Percentiles rank a stretch among this genome's conserved stretches.
Conservation (phyloP, 92 coral and sea anemone genomes). For the Hydrozoanthus gracilis region DNA sequence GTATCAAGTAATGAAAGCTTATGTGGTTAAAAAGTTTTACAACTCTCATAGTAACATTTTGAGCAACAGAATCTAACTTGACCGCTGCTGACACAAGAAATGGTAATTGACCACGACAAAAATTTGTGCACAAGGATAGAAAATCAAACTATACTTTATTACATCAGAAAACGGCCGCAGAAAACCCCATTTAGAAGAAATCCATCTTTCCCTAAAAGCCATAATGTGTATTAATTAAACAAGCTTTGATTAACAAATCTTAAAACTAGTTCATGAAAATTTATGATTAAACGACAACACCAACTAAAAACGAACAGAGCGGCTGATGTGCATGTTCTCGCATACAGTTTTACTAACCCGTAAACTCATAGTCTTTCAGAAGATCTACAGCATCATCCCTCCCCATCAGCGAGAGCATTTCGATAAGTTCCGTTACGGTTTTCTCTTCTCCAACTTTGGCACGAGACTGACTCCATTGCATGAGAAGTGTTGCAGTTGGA, state of each 20-base stretch:
- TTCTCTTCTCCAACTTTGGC: constrained; percentile 69
- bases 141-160: neutral
- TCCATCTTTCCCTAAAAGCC: neutral
- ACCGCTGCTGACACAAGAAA: neutral
- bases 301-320: neutral
- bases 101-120: neutral
- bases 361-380: constrained; percentile 75
- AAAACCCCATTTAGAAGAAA: neutral
- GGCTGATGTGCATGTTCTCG: neutral
- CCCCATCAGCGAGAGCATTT: constrained; percentile 72
- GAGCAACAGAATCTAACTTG: constrained; percentile 13
- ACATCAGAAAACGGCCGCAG: neutral
- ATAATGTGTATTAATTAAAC: neutral
- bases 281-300: neutral
- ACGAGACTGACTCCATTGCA: constrained; percentile 77
- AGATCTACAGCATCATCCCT: constrained; percentile 94
- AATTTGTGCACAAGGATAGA: neutral
- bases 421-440: constrained; percentile 78
- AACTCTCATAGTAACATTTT: neutral
- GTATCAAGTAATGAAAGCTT: neutral
- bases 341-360: constrained; percentile 61
- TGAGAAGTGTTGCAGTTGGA: constrained; percentile 76
- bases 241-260: neutral
- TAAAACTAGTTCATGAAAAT: neutral
- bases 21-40: neutral